phyloP scores from a whole-genome alignment of 2,888 invertebrate species.

The Branchellion lobata region DNA sequence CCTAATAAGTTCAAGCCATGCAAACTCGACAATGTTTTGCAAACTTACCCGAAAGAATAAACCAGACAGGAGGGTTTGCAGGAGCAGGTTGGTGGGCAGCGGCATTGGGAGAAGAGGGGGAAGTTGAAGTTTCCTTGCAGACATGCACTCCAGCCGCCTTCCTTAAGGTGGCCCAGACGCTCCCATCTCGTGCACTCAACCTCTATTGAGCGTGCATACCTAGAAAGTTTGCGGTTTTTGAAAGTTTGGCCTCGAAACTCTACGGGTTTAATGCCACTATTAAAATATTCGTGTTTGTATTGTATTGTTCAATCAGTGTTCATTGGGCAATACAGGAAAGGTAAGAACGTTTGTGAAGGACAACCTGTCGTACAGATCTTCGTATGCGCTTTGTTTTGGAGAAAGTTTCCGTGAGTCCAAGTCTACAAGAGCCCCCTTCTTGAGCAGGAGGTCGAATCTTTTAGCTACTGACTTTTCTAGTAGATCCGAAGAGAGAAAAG shows the following conservation, averaged over 20 bases:
- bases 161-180: not conserved
- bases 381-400: not conserved
- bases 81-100: not conserved
- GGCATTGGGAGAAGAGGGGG: not conserved
- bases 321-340: no score
- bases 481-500: no score
- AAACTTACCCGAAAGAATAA: not conserved
- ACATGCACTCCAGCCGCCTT: conserved; percentile 9
- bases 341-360: not conserved
- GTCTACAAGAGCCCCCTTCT: not conserved
- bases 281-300: no score
- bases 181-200: not conserved
- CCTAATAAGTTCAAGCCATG: no score
- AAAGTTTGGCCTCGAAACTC: no score
- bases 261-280: no score
- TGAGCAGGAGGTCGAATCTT: no score
- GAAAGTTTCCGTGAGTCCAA: not conserved
- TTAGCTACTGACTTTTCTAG: no score
- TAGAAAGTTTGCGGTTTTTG: not conserved
- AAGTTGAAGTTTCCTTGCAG: not conserved
- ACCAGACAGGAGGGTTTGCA: not conserved
- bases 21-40: not conserved
- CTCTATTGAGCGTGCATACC: not conserved
- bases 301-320: no score
- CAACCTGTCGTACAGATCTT: not conserved